Percentiles rank a stretch among this genome's conserved stretches.
These are phyloP conservation scores for Apostichopus leukothele DNA, from an alignment of 53 echinoderm and acorn worm genomes.

Conservation along the genomic window DNA sequence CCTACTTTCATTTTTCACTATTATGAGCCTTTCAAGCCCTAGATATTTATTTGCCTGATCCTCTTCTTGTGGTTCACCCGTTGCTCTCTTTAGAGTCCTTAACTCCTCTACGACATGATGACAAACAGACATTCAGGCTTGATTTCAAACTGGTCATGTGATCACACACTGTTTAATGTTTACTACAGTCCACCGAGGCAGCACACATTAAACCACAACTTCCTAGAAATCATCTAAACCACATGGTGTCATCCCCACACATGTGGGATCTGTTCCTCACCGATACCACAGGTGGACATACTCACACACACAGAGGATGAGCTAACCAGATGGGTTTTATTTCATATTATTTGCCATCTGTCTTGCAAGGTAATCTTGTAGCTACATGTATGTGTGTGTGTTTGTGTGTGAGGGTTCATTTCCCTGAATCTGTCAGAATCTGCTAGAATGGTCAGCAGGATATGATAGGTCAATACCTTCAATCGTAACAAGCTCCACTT, in stretches of 20 bases:
- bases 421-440: neutral
- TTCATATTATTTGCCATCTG: neutral
- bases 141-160: neutral
- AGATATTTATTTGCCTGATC: no score
- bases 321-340: slow-evolving; percentile 1
- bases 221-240: slow-evolving; percentile 10
- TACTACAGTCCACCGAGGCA: neutral
- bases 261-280: neutral
- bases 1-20: no score
- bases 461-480: neutral
- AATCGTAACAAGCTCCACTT: no score
- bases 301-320: neutral
- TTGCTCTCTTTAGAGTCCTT: no score
- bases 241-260: neutral
- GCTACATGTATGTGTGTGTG: neutral
- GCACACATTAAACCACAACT: neutral
- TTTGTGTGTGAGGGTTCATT: neutral
- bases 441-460: neutral
- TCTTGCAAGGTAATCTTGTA: neutral
- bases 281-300: neutral
- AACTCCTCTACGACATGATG: no score
- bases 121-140: no score
- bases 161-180: neutral
- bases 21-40: no score
- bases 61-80: no score